A percentile compares a stretch with the other conserved stretches of the same genome.
Evolutionary conservation across 2,113 vertebrate genomes (phyloP).

Genomic region (Phyllostomus discolor): DNA sequence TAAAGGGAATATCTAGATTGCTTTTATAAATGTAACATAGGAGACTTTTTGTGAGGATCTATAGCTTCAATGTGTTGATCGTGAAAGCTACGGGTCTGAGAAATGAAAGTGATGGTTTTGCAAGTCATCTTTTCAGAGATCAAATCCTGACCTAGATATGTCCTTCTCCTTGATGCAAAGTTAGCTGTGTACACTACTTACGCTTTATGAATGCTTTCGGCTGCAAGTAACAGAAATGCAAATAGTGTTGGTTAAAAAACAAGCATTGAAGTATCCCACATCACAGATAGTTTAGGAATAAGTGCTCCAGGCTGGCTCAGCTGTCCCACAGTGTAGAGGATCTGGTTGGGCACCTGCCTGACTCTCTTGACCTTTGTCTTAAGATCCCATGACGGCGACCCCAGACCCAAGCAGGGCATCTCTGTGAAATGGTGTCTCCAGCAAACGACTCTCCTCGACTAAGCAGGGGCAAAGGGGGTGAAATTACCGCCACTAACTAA

Average conservation of each 20-base stretch:
- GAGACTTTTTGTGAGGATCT: not conserved
- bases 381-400: too few relatives aligned
- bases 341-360: not conserved
- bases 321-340: not conserved
- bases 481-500: not conserved
- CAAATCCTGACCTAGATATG: not conserved
- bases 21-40: not conserved
- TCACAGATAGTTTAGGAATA: not conserved
- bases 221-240: not conserved
- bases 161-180: not conserved
- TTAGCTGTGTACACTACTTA: not conserved
- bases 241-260: not conserved
- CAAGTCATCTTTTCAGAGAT: not conserved
- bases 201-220: not conserved
- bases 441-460: not conserved
- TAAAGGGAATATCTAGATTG: not conserved
- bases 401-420: not conserved
- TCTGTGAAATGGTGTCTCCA: not conserved
- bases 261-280: not conserved
- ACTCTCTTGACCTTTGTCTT: not conserved
- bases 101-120: not conserved
- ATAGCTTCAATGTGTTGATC: not conserved
- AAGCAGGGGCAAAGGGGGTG: not conserved
- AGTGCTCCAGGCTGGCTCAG: not conserved
- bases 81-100: not conserved